Evolutionary conservation across 2,113 vertebrate species (phyloP).

Genomic region (Nicator chloris): DNA sequence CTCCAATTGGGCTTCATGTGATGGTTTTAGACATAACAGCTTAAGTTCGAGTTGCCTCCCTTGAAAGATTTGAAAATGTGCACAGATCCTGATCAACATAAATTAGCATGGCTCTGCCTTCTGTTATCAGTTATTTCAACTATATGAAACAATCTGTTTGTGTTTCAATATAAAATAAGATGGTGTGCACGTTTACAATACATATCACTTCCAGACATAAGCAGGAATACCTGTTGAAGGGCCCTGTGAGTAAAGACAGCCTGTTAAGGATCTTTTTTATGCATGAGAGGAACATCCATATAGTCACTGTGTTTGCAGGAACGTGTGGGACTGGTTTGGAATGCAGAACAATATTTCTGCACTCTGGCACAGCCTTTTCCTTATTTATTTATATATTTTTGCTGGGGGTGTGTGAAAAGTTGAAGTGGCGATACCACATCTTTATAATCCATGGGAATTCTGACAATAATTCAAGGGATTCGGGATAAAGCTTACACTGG

Average conservation of each 20-base stretch:
- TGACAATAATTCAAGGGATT: background rate
- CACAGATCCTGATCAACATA: constrained; percentile 56
- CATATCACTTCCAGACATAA: constrained; percentile 29
- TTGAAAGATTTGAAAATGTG: constrained; percentile 30
- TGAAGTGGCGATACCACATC: background rate
- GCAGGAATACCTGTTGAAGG: constrained; percentile 52
- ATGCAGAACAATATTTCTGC: background rate
- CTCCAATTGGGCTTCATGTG: background rate
- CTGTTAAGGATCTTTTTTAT: constrained; percentile 34
- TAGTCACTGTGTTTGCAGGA: background rate
- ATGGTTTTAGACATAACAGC: constrained; percentile 28
- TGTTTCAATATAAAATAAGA: constrained; percentile 48
- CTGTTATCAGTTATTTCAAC: constrained; percentile 60
- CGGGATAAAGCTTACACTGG: background rate
- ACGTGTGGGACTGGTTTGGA: background rate
- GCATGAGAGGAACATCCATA: background rate
- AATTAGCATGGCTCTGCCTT: constrained; percentile 58
- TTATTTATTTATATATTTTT: background rate
- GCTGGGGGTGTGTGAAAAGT: background rate
- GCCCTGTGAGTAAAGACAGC: constrained; percentile 60
- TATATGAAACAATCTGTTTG: constrained; percentile 63
- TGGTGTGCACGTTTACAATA: constrained; percentile 34
- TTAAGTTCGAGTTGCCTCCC: constrained; percentile 29
- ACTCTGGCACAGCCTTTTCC: background rate
- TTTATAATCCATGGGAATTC: background rate